phyloP scores from a whole-genome alignment of 2,888 invertebrate genomes.

The Heliconius erato region DNA sequence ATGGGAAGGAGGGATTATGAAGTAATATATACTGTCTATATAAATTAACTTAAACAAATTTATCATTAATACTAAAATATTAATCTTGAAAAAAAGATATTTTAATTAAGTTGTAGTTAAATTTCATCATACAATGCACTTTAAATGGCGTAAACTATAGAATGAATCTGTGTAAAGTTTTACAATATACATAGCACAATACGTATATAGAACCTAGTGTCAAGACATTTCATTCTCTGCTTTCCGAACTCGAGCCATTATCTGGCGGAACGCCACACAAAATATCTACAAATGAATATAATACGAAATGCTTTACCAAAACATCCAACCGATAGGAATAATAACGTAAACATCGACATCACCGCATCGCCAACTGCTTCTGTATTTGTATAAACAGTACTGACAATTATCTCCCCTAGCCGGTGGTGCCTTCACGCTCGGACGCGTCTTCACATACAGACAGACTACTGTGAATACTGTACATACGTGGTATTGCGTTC shows the following conservation, averaged over 20 bases:
- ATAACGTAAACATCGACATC: conserved; percentile 14
- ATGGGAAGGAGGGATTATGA: no score
- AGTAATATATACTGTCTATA: no score
- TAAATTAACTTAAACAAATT: no score
- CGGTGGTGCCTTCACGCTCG: conserved; percentile 22
- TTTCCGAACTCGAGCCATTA: background rate
- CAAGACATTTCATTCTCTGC: background rate
- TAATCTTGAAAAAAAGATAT: no score
- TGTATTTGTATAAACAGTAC: conserved; percentile 9
- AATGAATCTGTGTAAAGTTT: background rate
- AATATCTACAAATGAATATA: no score
- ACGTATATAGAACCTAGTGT: background rate
- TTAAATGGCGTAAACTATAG: background rate
- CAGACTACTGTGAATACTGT: background rate
- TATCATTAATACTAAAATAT: no score
- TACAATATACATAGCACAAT: no score
- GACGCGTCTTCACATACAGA: conserved; percentile 12
- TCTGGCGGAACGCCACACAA: no score
- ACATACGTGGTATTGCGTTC: background rate
- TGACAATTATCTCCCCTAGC: conserved; percentile 31
- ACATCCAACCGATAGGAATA: background rate
- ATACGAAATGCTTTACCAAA: background rate
- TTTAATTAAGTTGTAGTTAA: no score
- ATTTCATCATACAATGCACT: background rate
- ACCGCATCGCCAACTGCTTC: background rate